A percentile compares a stretch with the other conserved stretches of the same genome.
Evolutionary conservation across 2,888 invertebrate species (phyloP).

Genomic region (Mellilla xanthometata): DNA sequence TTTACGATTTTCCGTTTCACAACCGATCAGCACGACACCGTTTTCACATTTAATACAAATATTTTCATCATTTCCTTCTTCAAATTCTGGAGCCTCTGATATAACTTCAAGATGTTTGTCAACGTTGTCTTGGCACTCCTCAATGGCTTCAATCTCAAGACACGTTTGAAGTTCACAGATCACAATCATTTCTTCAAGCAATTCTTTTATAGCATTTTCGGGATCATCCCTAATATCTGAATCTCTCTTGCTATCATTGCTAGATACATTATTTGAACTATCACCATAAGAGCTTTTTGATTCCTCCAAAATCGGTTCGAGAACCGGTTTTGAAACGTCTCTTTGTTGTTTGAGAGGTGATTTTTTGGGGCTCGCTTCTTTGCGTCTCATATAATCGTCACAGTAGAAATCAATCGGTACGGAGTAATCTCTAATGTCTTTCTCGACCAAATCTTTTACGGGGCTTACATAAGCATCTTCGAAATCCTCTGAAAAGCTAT

Average conservation of each 20-base stretch:
- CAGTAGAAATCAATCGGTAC: slow-evolving; percentile 72
- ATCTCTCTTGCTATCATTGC: slow-evolving; percentile 26
- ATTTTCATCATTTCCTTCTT: too few species aligned
- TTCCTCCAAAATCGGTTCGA: slow-evolving; percentile 76
- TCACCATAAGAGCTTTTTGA: slow-evolving; percentile 69
- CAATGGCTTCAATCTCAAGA: neutral
- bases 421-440: slow-evolving; percentile 76
- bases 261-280: slow-evolving; percentile 49
- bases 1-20: too few species aligned
- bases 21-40: too few species aligned
- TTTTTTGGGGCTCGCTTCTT: slow-evolving; percentile 46
- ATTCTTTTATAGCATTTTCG: too few species aligned
- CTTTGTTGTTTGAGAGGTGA: slow-evolving; percentile 49
- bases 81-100: too few species aligned
- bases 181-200: too few species aligned
- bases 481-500: slow-evolving; percentile 70
- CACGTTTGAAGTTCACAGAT: too few species aligned
- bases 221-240: slow-evolving; percentile 22
- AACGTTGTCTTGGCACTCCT: too few species aligned
- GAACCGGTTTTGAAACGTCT: slow-evolving; percentile 39
- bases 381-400: slow-evolving; percentile 56
- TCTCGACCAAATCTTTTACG: slow-evolving; percentile 68
- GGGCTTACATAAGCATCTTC: slow-evolving; percentile 71
- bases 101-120: too few species aligned
- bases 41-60: too few species aligned